These are phyloP conservation scores for Thumatha senex DNA, from an alignment of 2,888 invertebrate species.

Conservation along the genomic window DNA sequence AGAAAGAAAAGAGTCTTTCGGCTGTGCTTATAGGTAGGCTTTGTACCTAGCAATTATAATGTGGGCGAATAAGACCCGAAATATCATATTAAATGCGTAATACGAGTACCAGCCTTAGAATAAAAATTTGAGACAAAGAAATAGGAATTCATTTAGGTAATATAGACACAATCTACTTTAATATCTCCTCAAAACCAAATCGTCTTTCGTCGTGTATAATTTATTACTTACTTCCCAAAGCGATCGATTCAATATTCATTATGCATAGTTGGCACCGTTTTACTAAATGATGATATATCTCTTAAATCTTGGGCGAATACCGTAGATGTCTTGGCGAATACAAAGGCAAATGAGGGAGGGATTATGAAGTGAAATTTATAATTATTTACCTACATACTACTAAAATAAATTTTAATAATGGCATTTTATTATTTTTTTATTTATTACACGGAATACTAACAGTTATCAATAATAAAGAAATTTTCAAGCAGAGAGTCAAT, in stretches of 20 bases:
- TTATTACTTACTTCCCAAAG: slow-evolving; percentile 5
- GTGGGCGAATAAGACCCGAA: too few relatives aligned
- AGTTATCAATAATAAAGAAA: too few relatives aligned
- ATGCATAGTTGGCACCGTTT: neutral
- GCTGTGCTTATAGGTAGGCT: too few relatives aligned
- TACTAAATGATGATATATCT: neutral
- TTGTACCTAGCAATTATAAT: too few relatives aligned
- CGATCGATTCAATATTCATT: neutral
- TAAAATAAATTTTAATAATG: too few relatives aligned
- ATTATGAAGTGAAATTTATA: neutral
- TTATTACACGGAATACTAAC: too few relatives aligned
- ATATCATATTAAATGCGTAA: too few relatives aligned
- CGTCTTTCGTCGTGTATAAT: neutral
- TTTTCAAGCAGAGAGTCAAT: too few relatives aligned
- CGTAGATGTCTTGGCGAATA: neutral
- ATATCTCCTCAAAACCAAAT: slow-evolving; percentile 1
- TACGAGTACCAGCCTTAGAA: too few relatives aligned
- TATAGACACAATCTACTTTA: slow-evolving; percentile 4
- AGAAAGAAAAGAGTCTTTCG: neutral
- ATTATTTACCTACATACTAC: too few relatives aligned
- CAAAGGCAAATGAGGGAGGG: neutral
- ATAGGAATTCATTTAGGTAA: slow-evolving; percentile 4
- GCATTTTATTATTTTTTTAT: too few relatives aligned
- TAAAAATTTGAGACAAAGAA: neutral
- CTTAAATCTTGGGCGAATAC: neutral